A percentile compares a stretch with the other conserved stretches of the same genome.
phyloP scores from a whole-genome alignment of 2,888 invertebrate species.

The Omphaloscelis lunosa region DNA sequence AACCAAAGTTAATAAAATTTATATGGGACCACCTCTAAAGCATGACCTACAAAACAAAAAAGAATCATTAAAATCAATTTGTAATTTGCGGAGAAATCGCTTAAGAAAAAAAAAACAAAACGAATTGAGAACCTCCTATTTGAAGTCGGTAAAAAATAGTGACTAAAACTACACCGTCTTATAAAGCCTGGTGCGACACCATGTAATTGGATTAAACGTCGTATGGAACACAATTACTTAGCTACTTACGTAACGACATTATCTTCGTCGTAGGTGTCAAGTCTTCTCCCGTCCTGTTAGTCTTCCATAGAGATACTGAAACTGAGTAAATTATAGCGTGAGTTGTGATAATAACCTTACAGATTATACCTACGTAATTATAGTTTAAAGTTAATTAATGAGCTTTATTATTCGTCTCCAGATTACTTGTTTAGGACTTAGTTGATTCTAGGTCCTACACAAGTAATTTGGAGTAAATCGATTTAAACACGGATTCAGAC shows the following conservation, averaged over 20 bases:
- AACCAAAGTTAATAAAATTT: too few relatives aligned
- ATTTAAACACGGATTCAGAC: too few relatives aligned
- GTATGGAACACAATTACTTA: slow-evolving; percentile 63
- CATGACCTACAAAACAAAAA: too few relatives aligned
- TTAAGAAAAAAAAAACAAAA: too few relatives aligned
- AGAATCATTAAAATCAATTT: too few relatives aligned
- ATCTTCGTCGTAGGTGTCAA: slow-evolving; percentile 76
- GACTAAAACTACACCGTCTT: slow-evolving; percentile 15
- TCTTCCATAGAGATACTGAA: slow-evolving; percentile 75
- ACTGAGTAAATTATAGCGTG: slow-evolving; percentile 65
- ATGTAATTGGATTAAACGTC: slow-evolving; percentile 51
- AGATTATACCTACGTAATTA: slow-evolving; percentile 7
- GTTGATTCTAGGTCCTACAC: neutral
- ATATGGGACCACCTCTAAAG: too few relatives aligned
- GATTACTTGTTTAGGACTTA: neutral
- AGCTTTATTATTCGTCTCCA: neutral
- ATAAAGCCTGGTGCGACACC: slow-evolving; percentile 23
- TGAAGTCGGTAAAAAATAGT: neutral
- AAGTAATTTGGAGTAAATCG: too few relatives aligned
- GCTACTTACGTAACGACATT: slow-evolving; percentile 74
- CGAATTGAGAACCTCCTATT: too few relatives aligned
- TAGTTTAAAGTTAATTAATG: slow-evolving; percentile 27
- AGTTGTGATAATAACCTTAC: slow-evolving; percentile 29
- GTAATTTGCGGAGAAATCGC: too few relatives aligned
- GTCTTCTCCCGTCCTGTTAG: slow-evolving; percentile 69